Conservation (phyloP, 2,888 invertebrate genomes). For the Parnassius orleans region DNA sequence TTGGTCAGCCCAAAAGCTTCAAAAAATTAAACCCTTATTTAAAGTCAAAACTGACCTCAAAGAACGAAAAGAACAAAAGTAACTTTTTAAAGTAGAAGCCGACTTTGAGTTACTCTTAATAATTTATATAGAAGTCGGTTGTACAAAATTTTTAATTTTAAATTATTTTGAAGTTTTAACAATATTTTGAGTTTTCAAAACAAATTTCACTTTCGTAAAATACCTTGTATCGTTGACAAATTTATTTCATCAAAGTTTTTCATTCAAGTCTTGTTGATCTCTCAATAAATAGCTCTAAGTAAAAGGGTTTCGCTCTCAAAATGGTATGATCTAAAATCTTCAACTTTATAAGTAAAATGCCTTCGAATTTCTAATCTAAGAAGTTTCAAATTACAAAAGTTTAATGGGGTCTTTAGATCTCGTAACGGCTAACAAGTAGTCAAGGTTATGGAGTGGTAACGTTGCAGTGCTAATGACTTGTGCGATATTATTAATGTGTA, state of each 20-base stretch:
- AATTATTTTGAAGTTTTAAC: not conserved
- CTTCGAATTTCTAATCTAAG: conserved; percentile 20
- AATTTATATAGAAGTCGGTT: too few relatives aligned
- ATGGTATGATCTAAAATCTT: conserved; percentile 7
- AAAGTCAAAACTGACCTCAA: too few relatives aligned
- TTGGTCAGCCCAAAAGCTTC: too few relatives aligned
- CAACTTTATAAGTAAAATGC: conserved; percentile 14
- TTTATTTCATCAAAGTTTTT: not conserved
- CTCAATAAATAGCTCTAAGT: conserved; percentile 1
- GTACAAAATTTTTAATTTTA: too few relatives aligned
- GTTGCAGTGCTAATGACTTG: not conserved
- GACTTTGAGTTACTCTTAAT: too few relatives aligned
- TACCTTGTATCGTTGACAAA: not conserved
- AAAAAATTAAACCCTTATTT: too few relatives aligned
- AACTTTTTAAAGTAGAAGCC: too few relatives aligned
- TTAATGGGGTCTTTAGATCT: conserved; percentile 49
- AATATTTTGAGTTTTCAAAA: not conserved
- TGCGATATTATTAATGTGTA: too few relatives aligned
- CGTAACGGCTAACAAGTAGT: conserved; percentile 68
- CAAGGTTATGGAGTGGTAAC: conserved; percentile 52
- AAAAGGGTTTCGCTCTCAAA: conserved; percentile 16
- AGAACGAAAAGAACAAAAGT: too few relatives aligned
- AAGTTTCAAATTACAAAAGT: conserved; percentile 24
- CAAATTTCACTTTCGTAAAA: not conserved
- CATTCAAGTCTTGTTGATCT: not conserved